Base-by-base conservation (phyloP, 2,113 vertebrate genomes). In the Calypte anna region DNA sequence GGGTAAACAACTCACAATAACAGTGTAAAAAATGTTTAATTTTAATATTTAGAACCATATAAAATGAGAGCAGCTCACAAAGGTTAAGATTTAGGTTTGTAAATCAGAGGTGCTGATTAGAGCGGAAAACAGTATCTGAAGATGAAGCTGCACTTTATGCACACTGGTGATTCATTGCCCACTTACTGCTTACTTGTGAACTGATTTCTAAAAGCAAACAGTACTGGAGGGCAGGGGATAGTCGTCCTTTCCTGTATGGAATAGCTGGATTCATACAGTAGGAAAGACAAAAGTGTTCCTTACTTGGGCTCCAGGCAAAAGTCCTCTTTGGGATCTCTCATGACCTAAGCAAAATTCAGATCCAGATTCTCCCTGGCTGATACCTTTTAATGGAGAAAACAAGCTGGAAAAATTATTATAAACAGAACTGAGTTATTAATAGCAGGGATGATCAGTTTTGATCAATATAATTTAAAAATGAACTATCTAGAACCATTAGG, bases 181-280 rank as follows among this genome's bases (percentile, higher is more conserved):
- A 24, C 69, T 50, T 67, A 38, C 16, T 70, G 36, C 19, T 72
- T 57, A 24, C 7, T 74, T 59, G n/a, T 33, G 51, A 82, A 62
- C 27, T 40, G 36, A 46, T 43, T 66, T 80, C 74, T 66, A 76
- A 77, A n/a, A 31, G 68, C 20, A 46, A 10, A 17, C 6, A 55
- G 7, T 36, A 33, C 8, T 24, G n/a, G 31, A 78, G 5, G 31
- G 43, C 21, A 80, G 33, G 9, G 33, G 9, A 61, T 6, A 69
- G 30, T 44, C 1, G 0, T 46, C 7, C 15, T 33, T 54, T 64
- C n/a, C 11, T 68, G 68, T 36, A n/a, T 0, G 2, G 27, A 78
- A 61, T 20, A 51, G 17, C 3, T 73, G 27, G 25, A 67, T 55
- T 82, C 38, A 85, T 7, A 51, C 13, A 22, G 22, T 33, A 38